Percentiles rank a stretch among this genome's conserved stretches.
These are phyloP conservation scores for Patiria miniata DNA, from an alignment of 35 echinoderm and acorn worm species.

Conservation along the genomic window DNA sequence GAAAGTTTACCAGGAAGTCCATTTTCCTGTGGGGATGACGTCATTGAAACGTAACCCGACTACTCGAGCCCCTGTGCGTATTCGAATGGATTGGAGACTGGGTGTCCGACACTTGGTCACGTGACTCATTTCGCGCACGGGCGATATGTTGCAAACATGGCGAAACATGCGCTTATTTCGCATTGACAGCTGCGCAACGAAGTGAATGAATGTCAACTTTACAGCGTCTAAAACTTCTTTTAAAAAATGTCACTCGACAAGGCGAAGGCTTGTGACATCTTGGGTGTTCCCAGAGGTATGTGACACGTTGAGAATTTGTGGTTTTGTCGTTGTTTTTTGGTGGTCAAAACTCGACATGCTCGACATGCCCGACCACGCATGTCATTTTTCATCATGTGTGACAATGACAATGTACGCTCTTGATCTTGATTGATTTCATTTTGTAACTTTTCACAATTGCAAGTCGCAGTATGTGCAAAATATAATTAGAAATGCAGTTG, in stretches of 20 bases:
- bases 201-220: conserved; percentile 12
- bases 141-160: background rate
- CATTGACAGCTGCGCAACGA: background rate
- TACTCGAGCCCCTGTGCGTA: background rate
- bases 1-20: no score
- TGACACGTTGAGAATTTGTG: background rate
- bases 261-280: background rate
- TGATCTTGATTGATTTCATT: no score
- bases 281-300: conserved; percentile 6
- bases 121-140: conserved; percentile 8
- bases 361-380: no score
- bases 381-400: no score
- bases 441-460: no score
- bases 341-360: no score
- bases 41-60: background rate
- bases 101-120: background rate
- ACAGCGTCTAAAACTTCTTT: background rate
- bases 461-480: no score
- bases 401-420: no score
- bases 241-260: conserved; percentile 11
- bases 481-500: no score
- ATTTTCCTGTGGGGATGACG: no score
- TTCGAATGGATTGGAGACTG: background rate
- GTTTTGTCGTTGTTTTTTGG: no score
- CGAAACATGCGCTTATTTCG: background rate